These are phyloP conservation scores for Nyctibius grandis DNA, from an alignment of 2,797 vertebrate species.

Conservation along the genomic window DNA sequence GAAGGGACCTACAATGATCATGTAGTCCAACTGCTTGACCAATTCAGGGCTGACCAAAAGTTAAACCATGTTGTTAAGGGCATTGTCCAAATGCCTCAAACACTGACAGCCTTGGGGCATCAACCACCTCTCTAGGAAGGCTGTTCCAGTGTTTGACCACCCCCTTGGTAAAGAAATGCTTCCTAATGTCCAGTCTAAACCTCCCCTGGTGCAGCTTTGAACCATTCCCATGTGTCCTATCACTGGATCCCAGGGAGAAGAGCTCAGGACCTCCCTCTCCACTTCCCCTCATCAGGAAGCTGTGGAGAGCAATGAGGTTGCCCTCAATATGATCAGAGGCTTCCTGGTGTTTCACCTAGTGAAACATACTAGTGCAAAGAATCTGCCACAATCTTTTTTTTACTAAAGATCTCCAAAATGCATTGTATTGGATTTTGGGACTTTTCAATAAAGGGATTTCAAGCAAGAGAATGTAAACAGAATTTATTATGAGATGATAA, in stretches of 20 bases:
- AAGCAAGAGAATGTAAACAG: conserved; percentile 18
- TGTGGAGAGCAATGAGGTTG: not conserved
- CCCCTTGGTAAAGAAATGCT: not conserved
- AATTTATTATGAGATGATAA: conserved; percentile 2
- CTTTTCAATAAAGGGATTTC: not conserved
- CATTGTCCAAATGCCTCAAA: not conserved
- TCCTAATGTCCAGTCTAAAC: not conserved
- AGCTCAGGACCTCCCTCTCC: not conserved
- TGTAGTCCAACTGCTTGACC: not conserved
- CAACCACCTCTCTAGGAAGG: fast-evolving
- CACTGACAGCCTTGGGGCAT: not conserved
- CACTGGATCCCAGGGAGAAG: not conserved
- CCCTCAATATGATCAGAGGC: not conserved
- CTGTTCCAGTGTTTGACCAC: not conserved
- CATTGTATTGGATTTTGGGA: not conserved
- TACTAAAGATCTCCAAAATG: not conserved
- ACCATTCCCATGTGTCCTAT: fast-evolving
- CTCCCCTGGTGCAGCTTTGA: not conserved
- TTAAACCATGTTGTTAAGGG: not conserved
- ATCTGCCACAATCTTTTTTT: not conserved
- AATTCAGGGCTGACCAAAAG: not conserved
- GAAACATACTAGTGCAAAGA: not conserved
- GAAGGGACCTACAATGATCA: not conserved
- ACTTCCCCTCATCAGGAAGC: not conserved
- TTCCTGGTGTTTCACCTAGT: not conserved